Base-by-base conservation (phyloP, 30 jellyfish, hydroid and myxozoan species). In the Cassiopea andromeda region DNA sequence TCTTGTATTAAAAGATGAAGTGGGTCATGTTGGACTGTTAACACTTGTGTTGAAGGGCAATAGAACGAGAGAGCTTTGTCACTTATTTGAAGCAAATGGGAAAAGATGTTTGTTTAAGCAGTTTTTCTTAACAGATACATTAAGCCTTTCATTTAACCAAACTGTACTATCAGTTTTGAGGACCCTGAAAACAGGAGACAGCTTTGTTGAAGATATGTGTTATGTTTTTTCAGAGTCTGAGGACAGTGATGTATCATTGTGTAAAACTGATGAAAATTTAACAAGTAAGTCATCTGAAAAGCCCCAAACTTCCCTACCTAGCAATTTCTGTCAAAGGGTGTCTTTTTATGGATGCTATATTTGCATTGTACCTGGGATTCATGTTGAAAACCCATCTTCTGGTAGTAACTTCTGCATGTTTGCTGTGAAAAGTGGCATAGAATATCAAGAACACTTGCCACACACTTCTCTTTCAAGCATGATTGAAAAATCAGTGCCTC, bases 311-410 rank as follows among this genome's bases (percentile, higher is more conserved):
- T 9, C 15, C 7, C 57, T 70, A 18, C 79, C 79, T 1, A 70
- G n/a, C 79, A 70, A 19, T 54, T 54, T 5, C 50, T 19, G 8
- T 14, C 90, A 27, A 10, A 44, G 92, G 64, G 58, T 69, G 13
- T 84, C 92, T 1, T 45, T 75, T 12, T 85, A 48, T 75, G 93
- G 87, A 46, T 38, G 48, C 59, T 57, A 82, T 67, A 44, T 54
- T 19, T 85, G 87, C 49, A 58, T 71, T 17, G 13, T 75, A 43
- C 92, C 85, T 13, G 85, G 76, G 1, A 49, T 67, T 19, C 18
- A 66, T 67, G 18, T 43, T 18, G 76, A 73, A 4, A 75, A 61
- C 14, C 81, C 76, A 1, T 16, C 69, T 17, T 58, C 50, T 16
- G 17, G 48, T 4, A 46, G 58, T 6, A 10, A 1, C 3, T 67